Conservation (phyloP, 2,113 vertebrate genomes). For the Bolborhynchus lineola region DNA sequence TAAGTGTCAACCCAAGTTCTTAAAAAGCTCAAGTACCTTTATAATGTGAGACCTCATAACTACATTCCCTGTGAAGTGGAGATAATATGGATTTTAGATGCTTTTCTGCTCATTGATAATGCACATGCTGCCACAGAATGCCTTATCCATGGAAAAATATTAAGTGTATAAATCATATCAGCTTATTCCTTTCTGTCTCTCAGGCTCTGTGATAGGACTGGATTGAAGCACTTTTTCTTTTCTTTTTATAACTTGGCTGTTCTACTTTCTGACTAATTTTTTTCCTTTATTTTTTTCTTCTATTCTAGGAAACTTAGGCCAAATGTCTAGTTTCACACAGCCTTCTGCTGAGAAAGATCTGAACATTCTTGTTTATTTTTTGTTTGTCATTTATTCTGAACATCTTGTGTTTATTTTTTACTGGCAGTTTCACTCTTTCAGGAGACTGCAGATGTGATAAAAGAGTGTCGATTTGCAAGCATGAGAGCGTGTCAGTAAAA, state of each 20-base stretch:
- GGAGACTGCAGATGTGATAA: not conserved
- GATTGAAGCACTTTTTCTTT: not conserved
- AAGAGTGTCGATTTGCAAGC: not conserved
- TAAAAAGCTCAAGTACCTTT: not conserved
- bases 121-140: not conserved
- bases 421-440: not conserved
- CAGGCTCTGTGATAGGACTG: not conserved
- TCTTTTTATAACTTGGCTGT: not conserved
- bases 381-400: not conserved
- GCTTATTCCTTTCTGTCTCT: not conserved
- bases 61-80: not conserved
- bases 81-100: not conserved
- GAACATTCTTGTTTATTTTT: not conserved
- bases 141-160: not conserved
- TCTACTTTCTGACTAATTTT: not conserved
- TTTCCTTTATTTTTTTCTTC: not conserved
- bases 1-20: not conserved
- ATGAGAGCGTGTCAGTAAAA: not conserved
- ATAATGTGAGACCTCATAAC: not conserved
- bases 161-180: not conserved
- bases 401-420: not conserved
- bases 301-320: not conserved
- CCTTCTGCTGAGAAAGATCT: not conserved
- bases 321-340: not conserved
- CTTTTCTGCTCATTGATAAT: not conserved